Conservation (phyloP, 2,797 vertebrate species). For the Acestrorhynchus altus region DNA sequence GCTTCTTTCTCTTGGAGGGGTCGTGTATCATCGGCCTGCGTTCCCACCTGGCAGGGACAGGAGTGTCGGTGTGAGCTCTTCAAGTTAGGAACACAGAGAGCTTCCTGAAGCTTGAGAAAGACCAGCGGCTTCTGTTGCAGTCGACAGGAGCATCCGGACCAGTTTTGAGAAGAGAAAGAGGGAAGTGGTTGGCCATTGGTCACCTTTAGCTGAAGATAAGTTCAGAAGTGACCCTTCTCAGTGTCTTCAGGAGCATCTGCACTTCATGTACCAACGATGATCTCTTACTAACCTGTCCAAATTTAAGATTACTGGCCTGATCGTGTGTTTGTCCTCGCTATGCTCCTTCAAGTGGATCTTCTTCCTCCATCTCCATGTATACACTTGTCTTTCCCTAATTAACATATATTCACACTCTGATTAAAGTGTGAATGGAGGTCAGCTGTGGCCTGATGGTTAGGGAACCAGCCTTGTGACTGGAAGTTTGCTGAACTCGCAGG, state of each 20-base stretch:
- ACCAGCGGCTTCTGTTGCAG: constrained; percentile 7
- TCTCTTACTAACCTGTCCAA: too few relatives aligned
- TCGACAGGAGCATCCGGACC: constrained; percentile 1
- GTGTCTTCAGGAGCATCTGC: background rate
- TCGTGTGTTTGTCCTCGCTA: too few relatives aligned
- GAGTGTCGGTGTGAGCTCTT: background rate
- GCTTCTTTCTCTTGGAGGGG: constrained; percentile 55
- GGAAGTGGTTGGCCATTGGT: too few relatives aligned
- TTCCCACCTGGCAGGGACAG: constrained; percentile 45
- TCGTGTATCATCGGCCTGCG: constrained; percentile 50
- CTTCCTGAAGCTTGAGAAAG: constrained; percentile 20
- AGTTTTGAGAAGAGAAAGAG: background rate
- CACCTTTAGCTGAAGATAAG: background rate
- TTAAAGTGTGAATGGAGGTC: too few relatives aligned
- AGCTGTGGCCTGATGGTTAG: too few relatives aligned
- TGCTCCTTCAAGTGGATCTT: background rate
- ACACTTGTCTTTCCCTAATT: background rate
- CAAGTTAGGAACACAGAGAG: background rate
- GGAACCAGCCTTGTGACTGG: too few relatives aligned
- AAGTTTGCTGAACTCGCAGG: too few relatives aligned
- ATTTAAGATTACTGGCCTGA: background rate
- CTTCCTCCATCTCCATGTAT: background rate
- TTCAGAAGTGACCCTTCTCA: too few relatives aligned
- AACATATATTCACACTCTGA: background rate
- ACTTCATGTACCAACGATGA: background rate